Conservation (phyloP, 2,113 vertebrate species). For the Mobula birostris region DNA sequence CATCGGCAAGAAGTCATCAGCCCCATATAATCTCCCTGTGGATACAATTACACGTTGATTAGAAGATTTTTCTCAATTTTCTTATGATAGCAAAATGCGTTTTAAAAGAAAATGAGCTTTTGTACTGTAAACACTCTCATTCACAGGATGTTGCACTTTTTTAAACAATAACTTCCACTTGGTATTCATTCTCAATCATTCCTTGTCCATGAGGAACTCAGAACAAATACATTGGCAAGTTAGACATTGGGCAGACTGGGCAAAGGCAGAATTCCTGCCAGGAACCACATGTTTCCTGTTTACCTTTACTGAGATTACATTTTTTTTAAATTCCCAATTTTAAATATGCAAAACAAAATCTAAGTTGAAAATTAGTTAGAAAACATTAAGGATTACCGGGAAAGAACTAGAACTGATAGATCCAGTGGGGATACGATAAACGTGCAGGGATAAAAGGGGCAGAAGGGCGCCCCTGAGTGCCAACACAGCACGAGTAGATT, state of each 20-base stretch:
- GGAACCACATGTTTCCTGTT: too few species aligned
- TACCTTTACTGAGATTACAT: too few species aligned
- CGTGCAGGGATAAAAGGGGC: neutral
- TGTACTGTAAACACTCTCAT: neutral
- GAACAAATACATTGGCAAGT: too few species aligned
- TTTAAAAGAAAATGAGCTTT: neutral
- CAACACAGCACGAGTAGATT: neutral
- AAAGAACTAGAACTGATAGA: neutral
- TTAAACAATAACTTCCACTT: neutral
- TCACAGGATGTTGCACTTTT: neutral
- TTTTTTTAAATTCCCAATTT: too few species aligned
- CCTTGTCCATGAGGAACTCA: too few species aligned
- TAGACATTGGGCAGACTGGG: too few species aligned
- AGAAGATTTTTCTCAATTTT: neutral
- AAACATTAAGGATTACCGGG: neutral
- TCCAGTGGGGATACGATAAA: neutral
- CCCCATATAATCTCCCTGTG: conserved; percentile 88
- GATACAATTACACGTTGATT: conserved; percentile 40
- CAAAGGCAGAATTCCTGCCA: too few species aligned
- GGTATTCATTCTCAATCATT: too few species aligned
- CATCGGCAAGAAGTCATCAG: conserved; percentile 92
- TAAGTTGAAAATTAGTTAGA: neutral
- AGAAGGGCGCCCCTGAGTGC: neutral
- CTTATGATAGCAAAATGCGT: neutral
- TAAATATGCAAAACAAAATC: neutral